These are phyloP conservation scores for Bursaphelenchus okinawaensis DNA, from an alignment of 2,888 invertebrate genomes.

Conservation along the genomic window DNA sequence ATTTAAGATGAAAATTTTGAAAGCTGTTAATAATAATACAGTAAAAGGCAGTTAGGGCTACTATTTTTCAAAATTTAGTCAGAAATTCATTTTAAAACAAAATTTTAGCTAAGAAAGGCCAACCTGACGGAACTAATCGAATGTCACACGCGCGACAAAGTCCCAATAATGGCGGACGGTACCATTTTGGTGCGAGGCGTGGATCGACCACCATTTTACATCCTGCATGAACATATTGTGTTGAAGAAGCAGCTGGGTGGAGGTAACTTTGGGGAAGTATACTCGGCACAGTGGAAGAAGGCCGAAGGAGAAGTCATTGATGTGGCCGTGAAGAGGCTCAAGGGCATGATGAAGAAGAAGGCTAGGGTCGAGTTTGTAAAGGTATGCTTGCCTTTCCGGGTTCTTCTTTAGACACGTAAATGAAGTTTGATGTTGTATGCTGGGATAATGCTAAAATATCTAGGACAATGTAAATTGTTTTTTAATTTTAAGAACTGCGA, in stretches of 20 bases:
- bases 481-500: too few relatives aligned
- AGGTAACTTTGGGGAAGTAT: constrained; percentile 27
- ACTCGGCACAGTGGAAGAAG: constrained; percentile 15
- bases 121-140: constrained; percentile 23
- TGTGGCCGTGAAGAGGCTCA: constrained; percentile 26
- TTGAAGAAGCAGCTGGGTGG: constrained; percentile 19
- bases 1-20: too few relatives aligned
- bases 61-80: too few relatives aligned
- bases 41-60: too few relatives aligned
- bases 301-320: constrained; percentile 19
- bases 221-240: constrained; percentile 23
- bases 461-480: too few relatives aligned
- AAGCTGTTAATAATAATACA: too few relatives aligned
- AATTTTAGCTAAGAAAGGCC: constrained; percentile 15
- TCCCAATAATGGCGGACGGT: constrained; percentile 22
- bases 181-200: constrained; percentile 15
- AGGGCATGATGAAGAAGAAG: constrained; percentile 22
- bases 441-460: too few relatives aligned
- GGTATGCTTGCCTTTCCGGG: too few relatives aligned
- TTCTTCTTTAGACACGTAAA: too few relatives aligned
- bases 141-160: constrained; percentile 16
- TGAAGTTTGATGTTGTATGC: too few relatives aligned
- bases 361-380: constrained; percentile 24
- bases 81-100: background rate
- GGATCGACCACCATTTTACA: constrained; percentile 18